phyloP scores from a whole-genome alignment of 2,113 vertebrate genomes.

The Petroica traversi region DNA sequence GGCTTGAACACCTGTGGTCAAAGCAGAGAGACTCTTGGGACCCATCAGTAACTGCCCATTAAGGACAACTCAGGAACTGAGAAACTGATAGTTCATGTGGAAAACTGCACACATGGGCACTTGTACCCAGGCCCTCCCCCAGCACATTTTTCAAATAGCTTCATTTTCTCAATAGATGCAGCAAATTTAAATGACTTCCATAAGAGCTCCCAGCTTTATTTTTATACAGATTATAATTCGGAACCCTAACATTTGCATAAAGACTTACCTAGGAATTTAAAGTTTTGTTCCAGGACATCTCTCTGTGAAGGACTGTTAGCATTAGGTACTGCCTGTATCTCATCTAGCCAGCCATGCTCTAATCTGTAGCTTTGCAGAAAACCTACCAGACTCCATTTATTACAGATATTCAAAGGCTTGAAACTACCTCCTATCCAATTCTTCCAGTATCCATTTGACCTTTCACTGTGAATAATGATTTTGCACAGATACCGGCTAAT shows the following conservation, averaged over 20 bases:
- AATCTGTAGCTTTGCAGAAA: not conserved
- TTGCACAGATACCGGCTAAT: not conserved
- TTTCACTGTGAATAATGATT: slow-evolving; percentile 1
- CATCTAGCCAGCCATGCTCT: not conserved
- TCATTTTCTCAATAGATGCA: not conserved
- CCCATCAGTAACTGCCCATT: not conserved
- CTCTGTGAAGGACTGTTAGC: not conserved
- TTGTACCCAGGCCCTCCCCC: not conserved
- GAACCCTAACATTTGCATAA: not conserved
- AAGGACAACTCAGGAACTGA: not conserved
- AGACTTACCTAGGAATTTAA: not conserved
- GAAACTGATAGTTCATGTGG: not conserved
- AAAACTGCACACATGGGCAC: not conserved
- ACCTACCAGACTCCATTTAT: not conserved
- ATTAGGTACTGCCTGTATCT: not conserved
- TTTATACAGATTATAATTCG: not conserved
- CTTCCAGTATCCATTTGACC: not conserved
- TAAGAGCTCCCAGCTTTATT: not conserved
- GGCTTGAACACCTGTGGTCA: not conserved
- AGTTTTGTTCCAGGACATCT: not conserved
- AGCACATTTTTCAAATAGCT: not conserved
- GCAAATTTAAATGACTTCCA: not conserved
- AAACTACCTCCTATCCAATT: not conserved
- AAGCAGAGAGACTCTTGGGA: not conserved
- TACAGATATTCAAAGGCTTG: not conserved